A percentile compares a stretch with the other conserved stretches of the same genome.
These are phyloP conservation scores for Phoxinus dragarum DNA, from an alignment of 2,797 vertebrate genomes.

Conservation along the genomic window DNA sequence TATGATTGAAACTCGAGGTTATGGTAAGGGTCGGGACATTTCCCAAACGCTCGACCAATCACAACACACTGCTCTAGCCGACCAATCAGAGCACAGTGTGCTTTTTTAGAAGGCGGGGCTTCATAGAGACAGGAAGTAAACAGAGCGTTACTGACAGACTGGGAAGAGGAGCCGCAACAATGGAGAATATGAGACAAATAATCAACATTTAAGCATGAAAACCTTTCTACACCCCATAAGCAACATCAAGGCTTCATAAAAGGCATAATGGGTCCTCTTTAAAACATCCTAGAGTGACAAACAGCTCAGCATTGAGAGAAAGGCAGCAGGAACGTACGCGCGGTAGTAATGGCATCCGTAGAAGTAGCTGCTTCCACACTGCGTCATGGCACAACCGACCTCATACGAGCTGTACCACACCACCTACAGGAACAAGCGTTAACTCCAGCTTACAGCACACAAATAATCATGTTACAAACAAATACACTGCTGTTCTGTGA, in stretches of 20 bases:
- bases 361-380: slow-evolving; percentile 68
- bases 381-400: slow-evolving; percentile 72
- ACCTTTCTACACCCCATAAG: background rate
- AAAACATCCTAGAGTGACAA: background rate
- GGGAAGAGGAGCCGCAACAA: background rate
- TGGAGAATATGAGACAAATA: background rate
- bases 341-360: slow-evolving; percentile 76
- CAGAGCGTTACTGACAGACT: background rate
- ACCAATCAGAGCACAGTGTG: background rate
- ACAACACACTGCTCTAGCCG: background rate
- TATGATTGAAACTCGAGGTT: background rate
- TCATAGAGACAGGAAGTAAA: background rate
- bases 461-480: background rate
- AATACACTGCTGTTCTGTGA: too few relatives aligned
- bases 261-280: background rate
- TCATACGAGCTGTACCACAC: slow-evolving; percentile 77
- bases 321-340: slow-evolving; percentile 70
- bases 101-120: background rate
- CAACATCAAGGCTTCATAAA: background rate
- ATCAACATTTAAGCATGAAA: background rate
- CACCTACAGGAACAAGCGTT: slow-evolving; percentile 63
- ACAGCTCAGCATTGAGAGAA: background rate
- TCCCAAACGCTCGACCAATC: background rate
- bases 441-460: background rate
- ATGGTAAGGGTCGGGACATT: background rate